These are phyloP conservation scores for Parauchenoglanis ngamensis DNA, from an alignment of 2,797 vertebrate species.

Conservation along the genomic window DNA sequence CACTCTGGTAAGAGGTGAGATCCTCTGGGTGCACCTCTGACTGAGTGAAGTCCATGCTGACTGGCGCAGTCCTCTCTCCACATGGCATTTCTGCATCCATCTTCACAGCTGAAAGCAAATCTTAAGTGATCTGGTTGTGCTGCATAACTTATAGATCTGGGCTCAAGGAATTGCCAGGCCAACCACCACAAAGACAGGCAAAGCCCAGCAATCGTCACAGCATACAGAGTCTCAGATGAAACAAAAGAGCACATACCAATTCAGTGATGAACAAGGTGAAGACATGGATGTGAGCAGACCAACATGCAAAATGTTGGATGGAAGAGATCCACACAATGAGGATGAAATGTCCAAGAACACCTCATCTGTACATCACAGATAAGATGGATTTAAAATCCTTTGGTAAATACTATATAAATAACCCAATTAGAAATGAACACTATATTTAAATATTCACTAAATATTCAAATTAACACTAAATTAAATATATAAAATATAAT, in stretches of 20 bases:
- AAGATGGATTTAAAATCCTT: slow-evolving; percentile 21
- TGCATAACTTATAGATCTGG: slow-evolving; percentile 55
- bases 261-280: slow-evolving; percentile 73
- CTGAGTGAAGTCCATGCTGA: slow-evolving; percentile 83
- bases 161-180: slow-evolving; percentile 61
- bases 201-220: slow-evolving; percentile 69
- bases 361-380: slow-evolving; percentile 50
- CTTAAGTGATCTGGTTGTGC: slow-evolving; percentile 89
- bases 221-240: slow-evolving; percentile 71
- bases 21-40: slow-evolving; percentile 78
- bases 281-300: slow-evolving; percentile 71
- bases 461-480: too few relatives aligned
- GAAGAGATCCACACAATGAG: slow-evolving; percentile 69
- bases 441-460: too few relatives aligned
- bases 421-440: too few relatives aligned
- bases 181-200: slow-evolving; percentile 70
- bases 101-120: slow-evolving; percentile 98
- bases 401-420: neutral
- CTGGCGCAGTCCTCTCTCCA: slow-evolving; percentile 74
- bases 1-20: slow-evolving; percentile 81
- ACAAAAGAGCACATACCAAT: slow-evolving; percentile 71
- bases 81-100: slow-evolving; percentile 86
- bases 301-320: slow-evolving; percentile 72
- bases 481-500: too few relatives aligned
- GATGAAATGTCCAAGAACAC: slow-evolving; percentile 68